Base-by-base conservation (phyloP, 2,888 invertebrate genomes). In the Volucella inflata region DNA sequence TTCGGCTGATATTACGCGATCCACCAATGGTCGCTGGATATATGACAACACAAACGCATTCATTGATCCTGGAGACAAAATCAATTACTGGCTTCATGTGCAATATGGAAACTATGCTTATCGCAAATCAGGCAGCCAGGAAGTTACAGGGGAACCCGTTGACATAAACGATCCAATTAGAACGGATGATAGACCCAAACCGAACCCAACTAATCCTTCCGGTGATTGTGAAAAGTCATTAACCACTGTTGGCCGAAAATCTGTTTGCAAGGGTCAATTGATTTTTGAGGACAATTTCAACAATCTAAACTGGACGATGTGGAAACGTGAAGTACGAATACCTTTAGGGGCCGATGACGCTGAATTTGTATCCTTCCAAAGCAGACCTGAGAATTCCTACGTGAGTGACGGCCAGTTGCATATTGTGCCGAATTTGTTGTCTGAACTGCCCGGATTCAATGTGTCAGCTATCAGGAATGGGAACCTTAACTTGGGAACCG, bases 211-310 rank as follows among this genome's bases (percentile, higher is more conserved):
- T 21, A 21, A 21, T 21, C 3, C 21, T 21, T 21, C 21, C 2
- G 21, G 21, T 21, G 21, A 21, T 4, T 21, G 21, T 21, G 21
- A 21, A 21, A 21, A 21, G 21, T 21, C 21, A 21, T 4, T 21
- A 21, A 21, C 21, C 21, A 21, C 21, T 11, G 92, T 93, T 0
- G 90, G 93, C 14, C 87, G 88, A 8, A 91, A 92, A 0, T 81
- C 76, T 6, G 91, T 91, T 0, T 94, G 94, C 89, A 90, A 91
- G 12, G 94, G 93, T 0, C 91, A 93, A 67, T 90, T 93, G 1
- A 90, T 96, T 62, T 94, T 96, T 87, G 93, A 95, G 71, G 95
- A 96, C 68, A 92, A 93, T 82, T 96, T 96, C 88, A 91, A 93
- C 71, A 36, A 9, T 9, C 88, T 94, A 0, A 90, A 93, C 64